Evolutionary conservation across 2,113 vertebrate genomes (phyloP).

Genomic region (Ondatra zibethicus): DNA sequence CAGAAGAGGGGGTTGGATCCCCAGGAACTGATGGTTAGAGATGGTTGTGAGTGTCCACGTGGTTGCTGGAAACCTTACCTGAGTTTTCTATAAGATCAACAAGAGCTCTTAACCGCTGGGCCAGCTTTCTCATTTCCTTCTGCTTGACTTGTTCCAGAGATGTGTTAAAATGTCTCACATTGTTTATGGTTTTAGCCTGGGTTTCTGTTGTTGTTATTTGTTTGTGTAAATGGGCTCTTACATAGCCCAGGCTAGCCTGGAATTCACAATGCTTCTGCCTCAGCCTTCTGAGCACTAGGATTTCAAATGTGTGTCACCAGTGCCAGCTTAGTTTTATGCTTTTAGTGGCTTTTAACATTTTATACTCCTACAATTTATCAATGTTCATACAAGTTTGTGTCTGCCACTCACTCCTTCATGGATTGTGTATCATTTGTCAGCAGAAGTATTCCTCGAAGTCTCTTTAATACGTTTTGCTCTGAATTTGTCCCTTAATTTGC

Average conservation of each 20-base stretch:
- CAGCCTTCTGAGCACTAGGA: neutral
- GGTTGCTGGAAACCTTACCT: neutral
- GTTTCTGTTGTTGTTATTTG: neutral
- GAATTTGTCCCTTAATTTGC: constrained; percentile 62
- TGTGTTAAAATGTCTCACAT: neutral
- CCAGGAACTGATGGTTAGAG: neutral
- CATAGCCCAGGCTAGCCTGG: neutral
- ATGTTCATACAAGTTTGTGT: constrained; percentile 39
- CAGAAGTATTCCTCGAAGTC: constrained; percentile 23
- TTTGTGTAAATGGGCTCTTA: neutral
- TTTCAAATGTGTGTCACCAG: neutral
- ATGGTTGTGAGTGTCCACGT: neutral
- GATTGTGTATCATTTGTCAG: neutral
- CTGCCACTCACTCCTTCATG: constrained; percentile 59
- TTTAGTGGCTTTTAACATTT: neutral
- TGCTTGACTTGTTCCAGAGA: constrained; percentile 17
- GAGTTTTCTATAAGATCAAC: neutral
- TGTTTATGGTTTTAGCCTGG: neutral
- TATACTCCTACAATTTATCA: constrained; percentile 34
- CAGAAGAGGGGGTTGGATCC: neutral
- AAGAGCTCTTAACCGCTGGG: neutral
- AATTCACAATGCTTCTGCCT: neutral
- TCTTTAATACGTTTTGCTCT: constrained; percentile 31
- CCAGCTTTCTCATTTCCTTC: neutral
- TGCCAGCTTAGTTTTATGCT: neutral